Percentiles rank a stretch among this genome's conserved stretches.
These are phyloP conservation scores for Eutolmus rufibarbis DNA, from an alignment of 2,888 invertebrate species.

Conservation along the genomic window DNA sequence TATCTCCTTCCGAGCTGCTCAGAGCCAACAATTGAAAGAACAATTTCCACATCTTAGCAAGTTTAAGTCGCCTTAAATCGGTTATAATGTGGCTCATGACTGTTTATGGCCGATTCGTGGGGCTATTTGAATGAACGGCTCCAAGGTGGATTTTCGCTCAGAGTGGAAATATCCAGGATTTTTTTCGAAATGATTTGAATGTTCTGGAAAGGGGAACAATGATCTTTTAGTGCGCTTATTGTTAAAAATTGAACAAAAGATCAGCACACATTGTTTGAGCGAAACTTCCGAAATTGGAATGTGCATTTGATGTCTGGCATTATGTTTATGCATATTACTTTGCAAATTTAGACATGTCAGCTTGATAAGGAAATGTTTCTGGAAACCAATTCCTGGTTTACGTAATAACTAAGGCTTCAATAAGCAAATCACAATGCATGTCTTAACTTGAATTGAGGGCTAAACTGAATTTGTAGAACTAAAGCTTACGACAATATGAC, in stretches of 20 bases:
- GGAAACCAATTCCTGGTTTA: neutral
- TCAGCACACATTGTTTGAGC: neutral
- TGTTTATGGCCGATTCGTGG: neutral
- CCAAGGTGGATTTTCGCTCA: neutral
- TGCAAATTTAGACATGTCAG: neutral
- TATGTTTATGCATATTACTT: neutral
- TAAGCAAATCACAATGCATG: neutral
- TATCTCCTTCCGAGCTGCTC: neutral
- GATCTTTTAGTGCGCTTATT: neutral
- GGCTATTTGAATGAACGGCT: neutral
- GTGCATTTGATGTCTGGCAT: neutral
- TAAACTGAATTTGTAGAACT: neutral
- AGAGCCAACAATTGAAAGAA: neutral
- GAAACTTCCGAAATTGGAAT: neutral
- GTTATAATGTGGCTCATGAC: slow-evolving; percentile 2
- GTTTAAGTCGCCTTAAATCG: slow-evolving; percentile 5
- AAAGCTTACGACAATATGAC: neutral
- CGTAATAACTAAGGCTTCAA: neutral
- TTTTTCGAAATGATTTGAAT: neutral
- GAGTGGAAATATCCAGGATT: neutral
- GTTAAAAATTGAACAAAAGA: neutral
- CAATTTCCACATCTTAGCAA: slow-evolving; percentile 10
- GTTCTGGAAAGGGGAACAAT: neutral
- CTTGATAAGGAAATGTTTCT: neutral
- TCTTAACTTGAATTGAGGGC: neutral